Percentiles rank a stretch among this genome's conserved stretches.
These are phyloP conservation scores for Helarctos malayanus DNA, from an alignment of 2,797 vertebrate species.

Conservation along the genomic window DNA sequence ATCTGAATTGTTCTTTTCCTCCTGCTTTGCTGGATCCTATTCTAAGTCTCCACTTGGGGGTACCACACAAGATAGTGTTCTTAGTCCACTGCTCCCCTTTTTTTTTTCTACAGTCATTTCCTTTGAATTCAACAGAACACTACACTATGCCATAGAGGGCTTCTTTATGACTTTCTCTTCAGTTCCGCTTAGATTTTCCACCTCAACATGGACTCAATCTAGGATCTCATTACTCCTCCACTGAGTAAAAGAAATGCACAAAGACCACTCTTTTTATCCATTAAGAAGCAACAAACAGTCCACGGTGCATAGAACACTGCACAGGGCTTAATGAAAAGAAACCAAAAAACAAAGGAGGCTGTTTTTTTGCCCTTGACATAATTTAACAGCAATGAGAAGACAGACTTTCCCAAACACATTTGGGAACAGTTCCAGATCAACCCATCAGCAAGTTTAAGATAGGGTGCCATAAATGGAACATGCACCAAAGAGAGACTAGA, in stretches of 20 bases:
- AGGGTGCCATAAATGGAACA: not conserved
- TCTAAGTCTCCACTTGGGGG: not conserved
- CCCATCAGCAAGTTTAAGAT: not conserved
- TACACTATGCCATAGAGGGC: not conserved
- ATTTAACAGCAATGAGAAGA: not conserved
- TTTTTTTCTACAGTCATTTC: not conserved
- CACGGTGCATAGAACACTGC: not conserved
- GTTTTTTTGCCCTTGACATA: not conserved
- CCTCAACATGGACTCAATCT: not conserved
- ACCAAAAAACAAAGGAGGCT: not conserved
- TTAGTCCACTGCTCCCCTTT: not conserved
- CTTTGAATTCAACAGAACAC: not conserved
- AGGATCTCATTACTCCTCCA: not conserved
- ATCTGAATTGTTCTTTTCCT: not conserved
- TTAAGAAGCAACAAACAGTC: conserved; percentile 3
- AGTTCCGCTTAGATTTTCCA: conserved; percentile 6
- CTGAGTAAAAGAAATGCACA: not conserved
- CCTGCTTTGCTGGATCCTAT: conserved; percentile 8
- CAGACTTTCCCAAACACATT: not conserved
- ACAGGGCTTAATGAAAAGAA: not conserved
- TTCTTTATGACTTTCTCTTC: not conserved
- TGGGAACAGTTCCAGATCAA: not conserved
- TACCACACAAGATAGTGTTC: not conserved
- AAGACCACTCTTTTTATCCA: not conserved
- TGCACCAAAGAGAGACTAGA: not conserved